phyloP scores from a whole-genome alignment of 2,113 vertebrate genomes.

The Rhinopomastus cyanomelas region DNA sequence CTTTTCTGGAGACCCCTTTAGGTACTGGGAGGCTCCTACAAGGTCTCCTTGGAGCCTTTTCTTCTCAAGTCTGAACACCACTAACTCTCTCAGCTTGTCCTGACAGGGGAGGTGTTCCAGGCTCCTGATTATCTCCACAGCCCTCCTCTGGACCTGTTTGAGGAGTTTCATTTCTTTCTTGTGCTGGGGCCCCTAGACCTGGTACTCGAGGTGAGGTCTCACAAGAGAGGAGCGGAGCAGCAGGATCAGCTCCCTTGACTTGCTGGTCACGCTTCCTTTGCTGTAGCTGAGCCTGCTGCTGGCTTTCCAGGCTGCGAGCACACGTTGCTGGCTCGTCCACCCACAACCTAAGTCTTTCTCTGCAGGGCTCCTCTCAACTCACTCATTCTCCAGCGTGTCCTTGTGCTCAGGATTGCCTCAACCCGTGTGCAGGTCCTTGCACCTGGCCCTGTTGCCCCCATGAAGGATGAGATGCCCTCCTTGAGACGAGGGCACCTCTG shows the following conservation, averaged over 20 bases:
- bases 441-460: neutral
- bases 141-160: neutral
- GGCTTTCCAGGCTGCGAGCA: neutral
- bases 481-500: neutral
- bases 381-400: neutral
- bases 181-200: neutral
- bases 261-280: neutral
- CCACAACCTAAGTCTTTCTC: neutral
- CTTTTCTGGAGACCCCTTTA: neutral
- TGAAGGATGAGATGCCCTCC: neutral
- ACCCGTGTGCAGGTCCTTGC: neutral
- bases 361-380: neutral
- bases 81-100: neutral
- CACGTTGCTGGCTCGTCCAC: neutral
- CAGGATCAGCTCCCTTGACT: neutral
- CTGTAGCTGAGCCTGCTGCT: neutral
- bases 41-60: neutral
- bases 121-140: neutral
- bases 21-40: neutral
- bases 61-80: neutral
- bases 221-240: neutral
- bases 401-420: neutral
- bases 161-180: neutral
- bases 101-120: neutral
- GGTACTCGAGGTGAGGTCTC: neutral